A percentile compares a stretch with the other conserved stretches of the same genome.
Conservation (phyloP, 1,140 invertebrate species). For the Holotrichia oblita region DNA sequence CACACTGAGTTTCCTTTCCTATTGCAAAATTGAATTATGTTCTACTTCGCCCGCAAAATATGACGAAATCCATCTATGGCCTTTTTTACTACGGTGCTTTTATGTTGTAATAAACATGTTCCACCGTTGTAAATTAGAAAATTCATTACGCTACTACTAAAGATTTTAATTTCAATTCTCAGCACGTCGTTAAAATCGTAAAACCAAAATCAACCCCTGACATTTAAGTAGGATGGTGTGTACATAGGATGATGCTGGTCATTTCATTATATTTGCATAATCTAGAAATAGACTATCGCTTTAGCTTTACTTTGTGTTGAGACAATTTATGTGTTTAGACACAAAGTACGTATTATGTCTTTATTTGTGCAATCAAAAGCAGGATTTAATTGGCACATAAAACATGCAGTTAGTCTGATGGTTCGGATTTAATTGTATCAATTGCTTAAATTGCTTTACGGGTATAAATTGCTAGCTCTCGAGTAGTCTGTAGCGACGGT, state of each 20-base stretch:
- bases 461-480: too few species aligned
- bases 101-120: background rate
- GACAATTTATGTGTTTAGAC: background rate
- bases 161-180: background rate
- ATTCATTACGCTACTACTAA: conserved; percentile 12
- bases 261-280: background rate
- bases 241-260: too few species aligned
- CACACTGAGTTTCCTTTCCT: background rate
- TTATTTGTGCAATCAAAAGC: background rate
- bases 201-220: background rate
- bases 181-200: background rate
- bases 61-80: too few species aligned
- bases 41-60: background rate
- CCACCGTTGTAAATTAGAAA: background rate
- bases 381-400: background rate
- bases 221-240: background rate
- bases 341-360: background rate
- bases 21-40: background rate
- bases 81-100: background rate
- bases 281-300: too few species aligned
- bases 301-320: background rate
- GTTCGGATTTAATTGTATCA: background rate
- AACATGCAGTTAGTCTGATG: background rate
- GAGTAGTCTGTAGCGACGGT: too few species aligned
- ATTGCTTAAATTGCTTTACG: background rate